phyloP scores from a whole-genome alignment of 2,888 invertebrate species.

The Synergus itoensis region DNA sequence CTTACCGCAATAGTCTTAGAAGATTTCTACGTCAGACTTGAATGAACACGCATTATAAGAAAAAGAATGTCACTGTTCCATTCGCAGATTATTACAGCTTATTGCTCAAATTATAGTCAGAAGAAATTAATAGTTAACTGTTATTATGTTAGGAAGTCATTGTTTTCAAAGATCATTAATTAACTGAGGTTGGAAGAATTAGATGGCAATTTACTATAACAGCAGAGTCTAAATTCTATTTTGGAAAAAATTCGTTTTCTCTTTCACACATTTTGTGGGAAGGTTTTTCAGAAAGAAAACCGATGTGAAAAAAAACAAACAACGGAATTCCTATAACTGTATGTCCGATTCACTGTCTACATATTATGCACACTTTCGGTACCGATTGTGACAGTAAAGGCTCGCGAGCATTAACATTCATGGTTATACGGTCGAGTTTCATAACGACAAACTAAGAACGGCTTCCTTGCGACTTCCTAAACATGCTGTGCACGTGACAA shows the following conservation, averaged over 20 bases:
- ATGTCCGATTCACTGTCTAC: slow-evolving; percentile 29
- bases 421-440: slow-evolving; percentile 57
- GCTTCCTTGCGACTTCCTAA: slow-evolving; percentile 53
- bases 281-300: neutral
- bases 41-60: slow-evolving; percentile 22
- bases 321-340: slow-evolving; percentile 40
- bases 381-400: slow-evolving; percentile 41
- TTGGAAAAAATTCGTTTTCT: neutral
- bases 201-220: too few relatives aligned
- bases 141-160: slow-evolving; percentile 9
- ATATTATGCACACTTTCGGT: slow-evolving; percentile 42
- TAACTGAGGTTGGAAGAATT: neutral
- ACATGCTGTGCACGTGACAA: slow-evolving; percentile 55
- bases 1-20: slow-evolving; percentile 22
- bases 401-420: slow-evolving; percentile 61
- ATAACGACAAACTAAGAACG: slow-evolving; percentile 62
- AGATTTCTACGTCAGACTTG: slow-evolving; percentile 21
- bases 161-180: slow-evolving; percentile 15
- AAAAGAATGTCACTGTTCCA: slow-evolving; percentile 22
- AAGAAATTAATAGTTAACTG: neutral
- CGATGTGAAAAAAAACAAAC: slow-evolving; percentile 29
- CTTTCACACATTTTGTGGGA: neutral
- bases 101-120: neutral
- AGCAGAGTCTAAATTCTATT: too few relatives aligned
- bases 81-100: slow-evolving; percentile 1